Conservation (phyloP, 2,888 invertebrate genomes). For the Acanthopleura granulata region DNA sequence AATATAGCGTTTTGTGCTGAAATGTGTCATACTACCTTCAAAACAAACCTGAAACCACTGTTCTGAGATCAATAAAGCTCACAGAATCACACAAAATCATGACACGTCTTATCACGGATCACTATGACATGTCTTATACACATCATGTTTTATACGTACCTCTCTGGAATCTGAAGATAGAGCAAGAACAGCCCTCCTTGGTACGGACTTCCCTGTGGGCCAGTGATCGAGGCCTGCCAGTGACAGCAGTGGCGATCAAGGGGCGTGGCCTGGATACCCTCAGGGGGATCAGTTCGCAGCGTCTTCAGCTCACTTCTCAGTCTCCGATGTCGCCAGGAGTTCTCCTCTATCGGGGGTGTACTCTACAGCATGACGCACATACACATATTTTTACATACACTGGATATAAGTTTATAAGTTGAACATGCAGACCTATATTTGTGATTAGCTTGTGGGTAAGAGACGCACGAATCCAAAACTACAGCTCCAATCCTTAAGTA, state of each 20-base stretch:
- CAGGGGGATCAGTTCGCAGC: slow-evolving; percentile 79
- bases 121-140: too few species aligned
- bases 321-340: slow-evolving; percentile 84
- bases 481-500: too few species aligned
- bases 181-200: slow-evolving; percentile 94
- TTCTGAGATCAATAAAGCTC: too few species aligned
- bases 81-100: too few species aligned
- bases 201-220: slow-evolving; percentile 92
- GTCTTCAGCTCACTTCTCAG: slow-evolving; percentile 81
- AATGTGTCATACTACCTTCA: too few species aligned
- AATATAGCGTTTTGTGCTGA: too few species aligned
- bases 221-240: slow-evolving; percentile 94
- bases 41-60: too few species aligned
- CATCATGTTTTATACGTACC: slow-evolving; percentile 55
- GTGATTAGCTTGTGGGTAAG: not conserved
- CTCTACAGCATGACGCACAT: slow-evolving; percentile 35
- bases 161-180: slow-evolving; percentile 85
- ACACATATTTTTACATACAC: not conserved
- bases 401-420: not conserved
- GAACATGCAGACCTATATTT: not conserved
- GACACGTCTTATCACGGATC: too few species aligned
- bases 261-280: slow-evolving; percentile 87
- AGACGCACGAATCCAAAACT: too few species aligned
- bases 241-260: slow-evolving; percentile 86
- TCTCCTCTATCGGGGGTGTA: slow-evolving; percentile 76